Evolutionary conservation across 1,140 invertebrate species (phyloP), one percentile per base, ranked within the genome.

Genomic region (Drosophila watanabei): DNA sequence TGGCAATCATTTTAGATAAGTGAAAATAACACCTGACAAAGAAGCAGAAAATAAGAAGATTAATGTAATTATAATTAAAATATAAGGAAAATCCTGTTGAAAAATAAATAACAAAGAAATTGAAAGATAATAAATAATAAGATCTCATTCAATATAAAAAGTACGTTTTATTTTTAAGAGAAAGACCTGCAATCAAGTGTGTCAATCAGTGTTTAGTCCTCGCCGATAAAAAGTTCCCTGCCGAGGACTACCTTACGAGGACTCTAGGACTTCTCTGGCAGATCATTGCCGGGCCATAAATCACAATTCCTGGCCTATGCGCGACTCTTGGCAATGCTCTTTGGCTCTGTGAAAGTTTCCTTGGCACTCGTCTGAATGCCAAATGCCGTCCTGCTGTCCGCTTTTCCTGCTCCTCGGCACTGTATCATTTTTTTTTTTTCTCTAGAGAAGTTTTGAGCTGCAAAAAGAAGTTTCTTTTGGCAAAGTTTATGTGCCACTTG

Each of bases 401-500:
- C 45, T 58, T 73, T 62, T 52, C 54, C 70, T 9, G 6, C 32
- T 37, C 41, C 41, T 59, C 52, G 82, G 82, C 84, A 87, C 77
- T 87, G 84, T 87, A 87, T 89, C 77, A 87, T 89, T 87, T 87
- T 72, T 89, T 87, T 87, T 82, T 16, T 46, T 81, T 62, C 66
- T 72, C 48, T 68, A 68, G 28, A 52, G 58, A 70, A 63, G 46
- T 66, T 66, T 66, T 46, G 49, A 60, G 24, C 46, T 49, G 46
- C 9, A 28, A 48, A 14, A 16, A 28, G 75, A 88, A 88, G 84
- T 88, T 88, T 89, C 85, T 79, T 89, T 85, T 88, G 84, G 73
- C 73, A 90, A 89, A 89, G 87, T 89, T 89, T 89, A 89, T 90
- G 82, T 91, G 86, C 86, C 87, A 90, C 87, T 86, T 90, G 87